phyloP scores from a whole-genome alignment of 1,140 invertebrate genomes.

The Lysiphlebus fabarum region DNA sequence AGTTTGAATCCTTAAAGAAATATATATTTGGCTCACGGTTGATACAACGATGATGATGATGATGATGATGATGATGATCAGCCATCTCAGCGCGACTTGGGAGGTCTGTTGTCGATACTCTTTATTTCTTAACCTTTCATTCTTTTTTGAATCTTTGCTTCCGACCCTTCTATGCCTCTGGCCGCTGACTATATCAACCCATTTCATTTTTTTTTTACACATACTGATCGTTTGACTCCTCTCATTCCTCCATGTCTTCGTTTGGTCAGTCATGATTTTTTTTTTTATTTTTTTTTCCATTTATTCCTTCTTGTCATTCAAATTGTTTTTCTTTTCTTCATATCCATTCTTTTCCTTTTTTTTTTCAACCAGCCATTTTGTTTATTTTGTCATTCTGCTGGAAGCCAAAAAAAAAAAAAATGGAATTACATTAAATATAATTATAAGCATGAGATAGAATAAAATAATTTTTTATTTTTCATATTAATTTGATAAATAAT shows the following conservation, averaged over 20 bases:
- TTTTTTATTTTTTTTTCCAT: constrained; percentile 15
- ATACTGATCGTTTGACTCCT: constrained; percentile 39
- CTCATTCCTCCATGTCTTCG: constrained; percentile 16
- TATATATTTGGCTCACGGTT: constrained; percentile 49
- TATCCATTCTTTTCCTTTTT: constrained; percentile 2
- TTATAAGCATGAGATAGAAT: no score
- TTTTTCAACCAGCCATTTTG: no score
- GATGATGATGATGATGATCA: constrained; percentile 54
- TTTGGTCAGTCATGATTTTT: constrained; percentile 18
- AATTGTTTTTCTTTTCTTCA: constrained; percentile 20
- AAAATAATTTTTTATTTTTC: no score
- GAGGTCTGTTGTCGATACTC: constrained; percentile 56
- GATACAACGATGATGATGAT: constrained; percentile 51
- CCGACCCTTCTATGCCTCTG: constrained; percentile 27
- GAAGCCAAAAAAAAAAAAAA: no score
- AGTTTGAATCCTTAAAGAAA: no score
- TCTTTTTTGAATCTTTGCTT: constrained; percentile 11
- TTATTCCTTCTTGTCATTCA: constrained; percentile 18
- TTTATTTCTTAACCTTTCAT: constrained; percentile 19
- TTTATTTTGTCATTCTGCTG: no score
- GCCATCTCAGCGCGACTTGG: constrained; percentile 56
- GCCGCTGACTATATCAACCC: constrained; percentile 35
- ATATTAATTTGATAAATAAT: no score
- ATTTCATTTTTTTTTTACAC: constrained; percentile 50
- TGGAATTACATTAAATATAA: no score